These are phyloP conservation scores for Magallana angulata DNA, from an alignment of 1,140 invertebrate species.

Conservation along the genomic window DNA sequence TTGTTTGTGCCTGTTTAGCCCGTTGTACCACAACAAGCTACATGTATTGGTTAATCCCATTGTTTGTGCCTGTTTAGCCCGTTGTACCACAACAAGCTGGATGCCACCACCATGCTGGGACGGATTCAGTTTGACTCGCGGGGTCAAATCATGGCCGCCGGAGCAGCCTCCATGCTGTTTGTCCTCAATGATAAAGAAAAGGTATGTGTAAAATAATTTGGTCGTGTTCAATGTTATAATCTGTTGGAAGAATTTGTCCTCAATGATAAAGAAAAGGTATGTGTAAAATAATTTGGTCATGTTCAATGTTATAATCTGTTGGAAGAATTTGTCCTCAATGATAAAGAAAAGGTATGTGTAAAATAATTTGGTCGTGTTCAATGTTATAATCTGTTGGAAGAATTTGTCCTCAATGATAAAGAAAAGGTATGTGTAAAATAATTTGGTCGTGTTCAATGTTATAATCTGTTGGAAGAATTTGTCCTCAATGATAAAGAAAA, in stretches of 20 bases:
- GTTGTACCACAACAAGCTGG: slow-evolving; percentile 56
- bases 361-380: no score
- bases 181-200: slow-evolving; percentile 30
- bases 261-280: slow-evolving; percentile 36
- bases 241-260: no score
- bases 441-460: no score
- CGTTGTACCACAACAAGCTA: no score
- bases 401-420: no score
- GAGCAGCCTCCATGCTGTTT: slow-evolving; percentile 66
- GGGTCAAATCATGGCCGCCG: slow-evolving; percentile 62
- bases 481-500: slow-evolving; percentile 30
- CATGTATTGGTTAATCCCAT: no score
- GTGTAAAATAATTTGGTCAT: not conserved
- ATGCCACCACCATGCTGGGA: slow-evolving; percentile 67
- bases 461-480: slow-evolving; percentile 36
- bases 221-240: no score
- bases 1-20: no score
- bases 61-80: no score
- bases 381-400: no score
- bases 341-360: slow-evolving; percentile 18
- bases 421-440: not conserved
- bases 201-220: not conserved
- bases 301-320: no score
- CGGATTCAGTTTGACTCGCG: slow-evolving; percentile 55
- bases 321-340: not conserved